These are phyloP conservation scores for Ceratoteleas bidentatus DNA, from an alignment of 1,140 invertebrate genomes.

Conservation along the genomic window DNA sequence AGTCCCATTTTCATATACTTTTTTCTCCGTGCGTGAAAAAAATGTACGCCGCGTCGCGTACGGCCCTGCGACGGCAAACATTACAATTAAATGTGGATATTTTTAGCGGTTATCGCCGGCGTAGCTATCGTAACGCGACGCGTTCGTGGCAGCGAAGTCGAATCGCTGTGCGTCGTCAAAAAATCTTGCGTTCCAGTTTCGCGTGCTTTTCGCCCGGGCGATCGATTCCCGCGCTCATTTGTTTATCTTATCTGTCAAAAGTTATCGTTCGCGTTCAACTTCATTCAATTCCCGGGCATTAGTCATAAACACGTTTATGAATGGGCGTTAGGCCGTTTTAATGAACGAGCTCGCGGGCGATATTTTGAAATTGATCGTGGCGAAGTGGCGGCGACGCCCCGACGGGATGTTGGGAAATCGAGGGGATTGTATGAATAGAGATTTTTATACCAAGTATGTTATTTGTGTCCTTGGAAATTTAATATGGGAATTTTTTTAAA, in stretches of 20 bases:
- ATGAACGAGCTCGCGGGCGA: constrained; percentile 14
- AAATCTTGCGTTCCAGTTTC: background rate
- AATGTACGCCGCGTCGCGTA: background rate
- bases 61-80: constrained; percentile 20
- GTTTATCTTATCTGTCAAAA: constrained; percentile 31
- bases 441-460: too few relatives aligned
- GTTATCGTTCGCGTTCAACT: constrained; percentile 30
- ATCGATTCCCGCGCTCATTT: constrained; percentile 10
- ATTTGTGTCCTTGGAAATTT: too few relatives aligned
- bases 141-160: constrained; percentile 11
- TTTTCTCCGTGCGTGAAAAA: too few relatives aligned
- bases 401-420: too few relatives aligned
- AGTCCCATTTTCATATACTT: too few relatives aligned
- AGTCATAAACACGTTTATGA: constrained; percentile 24
- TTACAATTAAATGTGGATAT: constrained; percentile 28
- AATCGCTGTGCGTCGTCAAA: constrained; percentile 7
- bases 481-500: too few relatives aligned
- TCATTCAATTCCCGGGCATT: constrained; percentile 36
- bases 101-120: constrained; percentile 24
- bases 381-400: too few relatives aligned
- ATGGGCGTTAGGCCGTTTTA: constrained; percentile 32
- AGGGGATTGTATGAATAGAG: too few relatives aligned
- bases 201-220: background rate
- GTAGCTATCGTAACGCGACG: constrained; percentile 20
- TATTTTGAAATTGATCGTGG: constrained; percentile 2